phyloP scores from a whole-genome alignment of 2,113 vertebrate genomes.

The Glaucidium brasilianum region DNA sequence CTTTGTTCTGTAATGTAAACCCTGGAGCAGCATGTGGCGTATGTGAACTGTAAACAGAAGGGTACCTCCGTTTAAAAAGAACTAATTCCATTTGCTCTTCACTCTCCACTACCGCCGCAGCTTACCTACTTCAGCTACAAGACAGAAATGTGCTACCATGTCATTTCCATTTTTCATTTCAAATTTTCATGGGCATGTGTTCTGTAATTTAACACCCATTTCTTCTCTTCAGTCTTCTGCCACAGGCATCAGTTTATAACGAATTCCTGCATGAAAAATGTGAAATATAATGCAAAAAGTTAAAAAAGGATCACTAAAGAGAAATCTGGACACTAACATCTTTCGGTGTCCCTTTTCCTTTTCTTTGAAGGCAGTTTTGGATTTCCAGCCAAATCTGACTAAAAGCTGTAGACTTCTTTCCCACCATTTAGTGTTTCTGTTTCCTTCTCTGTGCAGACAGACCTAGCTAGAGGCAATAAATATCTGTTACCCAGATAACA shows the following conservation, averaged over 20 bases:
- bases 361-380: neutral
- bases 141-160: neutral
- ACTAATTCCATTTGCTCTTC: neutral
- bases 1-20: neutral
- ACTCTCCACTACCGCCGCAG: neutral
- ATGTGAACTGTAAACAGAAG: neutral
- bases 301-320: neutral
- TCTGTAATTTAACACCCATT: neutral
- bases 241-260: neutral
- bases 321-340: neutral
- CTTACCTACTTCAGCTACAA: neutral
- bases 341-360: neutral
- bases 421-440: neutral
- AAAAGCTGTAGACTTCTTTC: neutral
- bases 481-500: neutral
- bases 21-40: neutral
- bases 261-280: neutral
- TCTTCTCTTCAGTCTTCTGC: neutral
- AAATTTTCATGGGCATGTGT: neutral
- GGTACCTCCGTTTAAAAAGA: neutral
- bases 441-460: neutral
- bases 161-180: neutral
- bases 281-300: neutral
- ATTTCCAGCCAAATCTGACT: neutral
- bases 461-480: neutral